phyloP scores from a whole-genome alignment of 2,113 vertebrate species.

The Falco punctatus region DNA sequence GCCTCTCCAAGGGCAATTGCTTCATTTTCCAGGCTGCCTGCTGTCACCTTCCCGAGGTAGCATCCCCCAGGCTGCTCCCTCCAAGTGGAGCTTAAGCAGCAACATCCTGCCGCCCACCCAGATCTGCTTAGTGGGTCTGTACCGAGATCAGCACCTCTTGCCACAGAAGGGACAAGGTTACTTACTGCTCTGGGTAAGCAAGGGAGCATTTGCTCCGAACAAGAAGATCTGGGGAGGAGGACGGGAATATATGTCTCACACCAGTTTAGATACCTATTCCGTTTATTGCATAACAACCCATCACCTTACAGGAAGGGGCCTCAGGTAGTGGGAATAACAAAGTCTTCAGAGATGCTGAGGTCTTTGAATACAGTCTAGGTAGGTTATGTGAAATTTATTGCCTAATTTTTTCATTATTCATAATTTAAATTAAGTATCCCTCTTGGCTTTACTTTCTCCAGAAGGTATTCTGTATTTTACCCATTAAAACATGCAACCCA shows the following conservation, averaged over 20 bases:
- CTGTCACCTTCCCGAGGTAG: not conserved
- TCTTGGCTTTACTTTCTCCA: not conserved
- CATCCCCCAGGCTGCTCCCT: rapidly evolving
- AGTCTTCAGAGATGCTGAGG: not conserved
- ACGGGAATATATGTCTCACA: not conserved
- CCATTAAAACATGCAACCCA: not conserved
- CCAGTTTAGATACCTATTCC: not conserved
- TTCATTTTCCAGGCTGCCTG: not conserved
- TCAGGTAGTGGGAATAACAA: not conserved
- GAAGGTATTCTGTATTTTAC: not conserved
- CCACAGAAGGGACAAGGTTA: not conserved
- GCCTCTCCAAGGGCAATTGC: not conserved
- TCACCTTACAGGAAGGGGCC: not conserved
- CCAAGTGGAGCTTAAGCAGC: rapidly evolving
- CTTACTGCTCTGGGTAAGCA: not conserved
- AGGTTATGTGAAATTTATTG: not conserved
- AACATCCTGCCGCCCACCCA: rapidly evolving
- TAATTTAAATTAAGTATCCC: not conserved
- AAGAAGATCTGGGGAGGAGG: not conserved
- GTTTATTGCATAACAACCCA: not conserved
- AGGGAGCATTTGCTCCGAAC: not conserved
- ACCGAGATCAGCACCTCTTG: rapidly evolving
- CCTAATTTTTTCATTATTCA: not conserved
- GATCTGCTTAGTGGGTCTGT: not conserved
- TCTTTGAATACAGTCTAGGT: not conserved